Percentiles rank a stretch among this genome's conserved stretches.
Conservation (phyloP, 2,113 vertebrate genomes). For the Felis chaus region DNA sequence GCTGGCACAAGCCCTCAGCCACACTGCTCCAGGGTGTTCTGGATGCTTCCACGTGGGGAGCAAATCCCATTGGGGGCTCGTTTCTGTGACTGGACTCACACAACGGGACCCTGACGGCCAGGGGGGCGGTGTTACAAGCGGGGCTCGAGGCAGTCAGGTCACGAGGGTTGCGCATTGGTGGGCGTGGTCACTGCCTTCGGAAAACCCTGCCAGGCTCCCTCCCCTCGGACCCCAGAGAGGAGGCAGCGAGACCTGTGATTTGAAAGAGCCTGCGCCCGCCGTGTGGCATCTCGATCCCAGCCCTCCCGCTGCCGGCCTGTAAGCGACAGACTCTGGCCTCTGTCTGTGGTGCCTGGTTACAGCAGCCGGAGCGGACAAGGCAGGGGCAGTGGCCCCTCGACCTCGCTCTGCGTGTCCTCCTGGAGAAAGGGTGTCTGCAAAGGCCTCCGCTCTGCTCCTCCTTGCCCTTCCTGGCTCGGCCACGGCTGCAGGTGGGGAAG, state of each 20-base stretch:
- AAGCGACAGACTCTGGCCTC: neutral
- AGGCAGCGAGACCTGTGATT: rapidly evolving
- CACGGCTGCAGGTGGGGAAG: neutral
- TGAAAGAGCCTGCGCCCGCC: neutral
- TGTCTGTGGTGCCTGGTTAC: neutral
- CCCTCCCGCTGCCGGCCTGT: neutral
- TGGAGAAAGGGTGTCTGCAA: neutral
- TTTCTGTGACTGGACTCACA: too few species aligned
- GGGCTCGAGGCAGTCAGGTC: neutral
- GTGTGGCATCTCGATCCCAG: rapidly evolving
- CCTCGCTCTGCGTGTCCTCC: too few species aligned
- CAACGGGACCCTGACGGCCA: too few species aligned
- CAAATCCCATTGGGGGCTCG: too few species aligned
- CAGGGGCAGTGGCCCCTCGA: rapidly evolving
- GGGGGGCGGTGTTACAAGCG: neutral
- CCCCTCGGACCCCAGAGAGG: too few species aligned
- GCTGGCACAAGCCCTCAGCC: rapidly evolving
- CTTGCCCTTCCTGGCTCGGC: neutral
- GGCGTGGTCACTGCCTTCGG: neutral
- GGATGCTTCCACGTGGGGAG: neutral
- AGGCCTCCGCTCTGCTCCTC: neutral
- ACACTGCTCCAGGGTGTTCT: neutral
- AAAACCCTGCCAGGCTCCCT: neutral
- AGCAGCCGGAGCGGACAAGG: neutral
- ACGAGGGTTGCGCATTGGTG: rapidly evolving